phyloP scores from a whole-genome alignment of 2,113 vertebrate genomes.

The Gorsachius goisagi region DNA sequence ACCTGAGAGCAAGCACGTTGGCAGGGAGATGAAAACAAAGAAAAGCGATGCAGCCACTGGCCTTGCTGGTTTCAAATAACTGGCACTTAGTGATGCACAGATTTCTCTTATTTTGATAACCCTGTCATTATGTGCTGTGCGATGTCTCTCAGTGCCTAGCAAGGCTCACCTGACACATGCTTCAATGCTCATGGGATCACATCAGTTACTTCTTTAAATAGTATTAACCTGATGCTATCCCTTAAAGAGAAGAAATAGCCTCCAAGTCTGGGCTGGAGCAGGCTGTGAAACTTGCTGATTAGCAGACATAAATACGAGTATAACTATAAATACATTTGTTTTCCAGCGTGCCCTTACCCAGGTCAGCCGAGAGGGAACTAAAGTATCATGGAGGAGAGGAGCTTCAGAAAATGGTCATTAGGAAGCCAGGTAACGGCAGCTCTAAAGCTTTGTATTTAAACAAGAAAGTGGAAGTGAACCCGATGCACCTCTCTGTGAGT shows the following conservation, averaged over 20 bases:
- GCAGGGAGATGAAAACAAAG: background rate
- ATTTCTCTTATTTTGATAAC: background rate
- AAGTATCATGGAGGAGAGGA: background rate
- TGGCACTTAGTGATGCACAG: background rate
- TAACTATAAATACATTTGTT: slow-evolving; percentile 26
- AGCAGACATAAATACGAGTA: slow-evolving; percentile 2
- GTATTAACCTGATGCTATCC: background rate
- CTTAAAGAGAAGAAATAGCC: background rate
- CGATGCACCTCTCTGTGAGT: background rate
- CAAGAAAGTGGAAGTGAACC: background rate
- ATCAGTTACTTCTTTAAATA: background rate
- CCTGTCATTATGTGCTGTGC: background rate
- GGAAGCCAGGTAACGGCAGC: background rate
- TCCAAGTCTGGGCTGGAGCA: background rate
- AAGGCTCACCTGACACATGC: background rate
- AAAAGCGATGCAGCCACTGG: background rate
- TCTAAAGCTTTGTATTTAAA: background rate
- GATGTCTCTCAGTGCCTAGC: background rate
- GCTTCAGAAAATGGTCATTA: background rate
- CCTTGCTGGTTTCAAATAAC: background rate
- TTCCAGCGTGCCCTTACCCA: background rate
- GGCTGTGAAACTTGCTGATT: background rate
- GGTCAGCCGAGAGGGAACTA: background rate
- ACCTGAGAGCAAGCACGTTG: background rate
- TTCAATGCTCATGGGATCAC: background rate